These are phyloP conservation scores for Pluvianellus socialis DNA, from an alignment of 2,113 vertebrate species.

Conservation along the genomic window DNA sequence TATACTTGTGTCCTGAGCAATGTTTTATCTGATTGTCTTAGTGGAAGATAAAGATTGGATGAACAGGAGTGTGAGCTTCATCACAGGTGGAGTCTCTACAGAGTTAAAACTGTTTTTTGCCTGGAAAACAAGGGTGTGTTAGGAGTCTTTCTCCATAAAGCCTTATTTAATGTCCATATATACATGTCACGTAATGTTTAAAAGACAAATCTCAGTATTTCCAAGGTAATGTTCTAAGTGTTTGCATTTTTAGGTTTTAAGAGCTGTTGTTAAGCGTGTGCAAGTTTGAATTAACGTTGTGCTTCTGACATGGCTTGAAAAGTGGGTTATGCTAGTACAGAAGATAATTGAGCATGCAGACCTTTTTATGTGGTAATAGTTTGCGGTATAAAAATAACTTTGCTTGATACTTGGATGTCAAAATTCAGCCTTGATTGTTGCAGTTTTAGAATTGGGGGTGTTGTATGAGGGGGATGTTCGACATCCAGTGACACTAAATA, in stretches of 20 bases:
- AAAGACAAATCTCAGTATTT: not conserved
- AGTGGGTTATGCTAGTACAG: not conserved
- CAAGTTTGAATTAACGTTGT: not conserved
- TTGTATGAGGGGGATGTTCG: not conserved
- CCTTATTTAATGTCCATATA: not conserved
- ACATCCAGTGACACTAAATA: not conserved
- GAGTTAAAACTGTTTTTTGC: not conserved
- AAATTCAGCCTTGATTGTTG: not conserved
- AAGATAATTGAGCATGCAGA: not conserved
- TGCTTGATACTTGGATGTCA: not conserved
- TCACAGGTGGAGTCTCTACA: not conserved
- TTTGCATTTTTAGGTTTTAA: not conserved
- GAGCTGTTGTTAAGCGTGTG: not conserved
- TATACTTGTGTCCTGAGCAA: not conserved
- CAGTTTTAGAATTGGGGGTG: not conserved
- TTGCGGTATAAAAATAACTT: not conserved
- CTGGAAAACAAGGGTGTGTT: not conserved
- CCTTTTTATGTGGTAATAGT: not conserved
- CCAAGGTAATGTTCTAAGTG: not conserved
- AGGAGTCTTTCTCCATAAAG: not conserved
- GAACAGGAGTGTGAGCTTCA: not conserved
- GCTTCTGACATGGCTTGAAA: not conserved
- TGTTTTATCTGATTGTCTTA: not conserved
- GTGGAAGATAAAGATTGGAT: not conserved
- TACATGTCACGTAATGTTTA: not conserved